Base-by-base conservation (phyloP, 2,888 invertebrate genomes). In the Drosophila macrospina region DNA sequence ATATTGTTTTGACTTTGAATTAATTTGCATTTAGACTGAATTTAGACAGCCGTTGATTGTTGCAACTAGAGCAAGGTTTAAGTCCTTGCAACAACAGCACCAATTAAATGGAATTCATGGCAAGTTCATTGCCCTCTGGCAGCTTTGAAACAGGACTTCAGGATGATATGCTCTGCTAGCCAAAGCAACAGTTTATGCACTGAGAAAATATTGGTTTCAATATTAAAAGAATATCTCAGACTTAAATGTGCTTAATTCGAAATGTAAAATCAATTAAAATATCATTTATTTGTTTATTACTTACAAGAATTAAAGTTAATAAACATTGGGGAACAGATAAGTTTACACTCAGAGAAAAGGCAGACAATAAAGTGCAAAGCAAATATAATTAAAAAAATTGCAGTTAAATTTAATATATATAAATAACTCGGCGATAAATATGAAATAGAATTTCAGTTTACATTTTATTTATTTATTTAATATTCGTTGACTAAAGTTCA, bases 1-100 rank as follows among this genome's bases (percentile, higher is more conserved):
- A 42, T 52, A 68, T 61, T 50, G 44, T 44, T 81, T 45, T 87
- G 88, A 78, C 82, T 83, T 83, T 83, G 85, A 81, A 76, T 87
- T 70, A 67, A 72, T 66, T 87, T 52, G 47, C 65, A 59, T 62
- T 74, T 59, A 55, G 66, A 47, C 73, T 41, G 13, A 8, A 44
- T 44, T 32, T 3, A 20, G 20, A 20, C 20, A 55, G 45, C 26
- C 42, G 52, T 37, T 37, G 24, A n/a, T n/a, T 34, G 16, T 50
- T n/a, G 50, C 36, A 37, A 13, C 13, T 24, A 5, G 16, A 34
- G 1, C 48, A 32, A 34, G 48, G 20, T 6, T 39, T 4, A 28
- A 13, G 11, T 28, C 6, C 51, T 28, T 10, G 26, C 28, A 13
- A 13, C 28, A n/a, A 5, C 32, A 39, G 39, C 8, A 37, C 28